Evolutionary conservation across 2,113 vertebrate genomes (phyloP).

Genomic region (Bostrychus sinensis): DNA sequence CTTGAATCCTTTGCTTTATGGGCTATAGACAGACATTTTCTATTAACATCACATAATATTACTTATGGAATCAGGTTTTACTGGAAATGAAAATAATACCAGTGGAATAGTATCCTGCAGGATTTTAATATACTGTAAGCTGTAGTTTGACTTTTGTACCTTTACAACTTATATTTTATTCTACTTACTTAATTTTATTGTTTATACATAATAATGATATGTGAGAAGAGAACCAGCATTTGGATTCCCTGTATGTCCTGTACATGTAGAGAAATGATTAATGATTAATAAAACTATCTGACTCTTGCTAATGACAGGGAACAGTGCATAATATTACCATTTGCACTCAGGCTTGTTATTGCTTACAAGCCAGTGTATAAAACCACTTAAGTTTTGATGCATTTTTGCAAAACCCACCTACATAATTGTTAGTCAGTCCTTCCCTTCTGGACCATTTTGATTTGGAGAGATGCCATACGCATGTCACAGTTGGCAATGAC

Average conservation of each 20-base stretch:
- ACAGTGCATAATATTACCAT: no score
- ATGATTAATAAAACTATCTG: no score
- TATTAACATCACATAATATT: not conserved
- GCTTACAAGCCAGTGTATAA: not conserved
- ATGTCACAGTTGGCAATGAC: not conserved
- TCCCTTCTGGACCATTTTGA: not conserved
- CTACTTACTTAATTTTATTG: no score
- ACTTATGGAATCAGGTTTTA: not conserved
- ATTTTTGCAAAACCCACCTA: not conserved
- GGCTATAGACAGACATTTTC: not conserved
- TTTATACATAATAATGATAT: no score
- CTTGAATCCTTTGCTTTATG: conserved; percentile 15
- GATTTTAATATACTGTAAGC: not conserved
- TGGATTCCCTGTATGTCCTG: no score
- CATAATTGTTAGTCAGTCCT: not conserved
- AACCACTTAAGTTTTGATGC: not conserved
- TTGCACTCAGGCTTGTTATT: no score
- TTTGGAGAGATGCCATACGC: not conserved
- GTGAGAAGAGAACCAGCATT: no score
- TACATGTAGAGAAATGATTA: no score
- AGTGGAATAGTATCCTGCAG: not conserved
- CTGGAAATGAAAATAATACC: not conserved
- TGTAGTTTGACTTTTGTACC: no score
- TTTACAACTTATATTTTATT: no score
- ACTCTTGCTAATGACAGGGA: no score